These are phyloP conservation scores for Pristionchus entomophagus DNA, from an alignment of 2,888 invertebrate species.

Conservation along the genomic window DNA sequence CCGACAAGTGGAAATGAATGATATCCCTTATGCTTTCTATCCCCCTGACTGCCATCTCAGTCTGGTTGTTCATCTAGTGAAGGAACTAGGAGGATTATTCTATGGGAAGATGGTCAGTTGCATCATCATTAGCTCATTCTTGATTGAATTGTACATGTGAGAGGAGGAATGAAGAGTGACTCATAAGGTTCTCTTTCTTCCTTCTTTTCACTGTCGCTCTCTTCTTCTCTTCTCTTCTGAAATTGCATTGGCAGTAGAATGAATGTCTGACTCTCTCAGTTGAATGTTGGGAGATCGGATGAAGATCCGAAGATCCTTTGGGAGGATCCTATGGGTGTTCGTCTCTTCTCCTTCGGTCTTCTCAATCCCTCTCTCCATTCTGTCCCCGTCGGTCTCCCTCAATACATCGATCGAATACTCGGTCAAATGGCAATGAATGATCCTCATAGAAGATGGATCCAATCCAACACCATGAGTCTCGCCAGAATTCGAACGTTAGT, in stretches of 20 bases:
- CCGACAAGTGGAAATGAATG: neutral
- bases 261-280: neutral
- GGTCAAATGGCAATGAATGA: neutral
- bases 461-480: neutral
- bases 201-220: neutral
- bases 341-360: neutral
- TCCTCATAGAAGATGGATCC: neutral
- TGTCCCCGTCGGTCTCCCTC: neutral
- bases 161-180: neutral
- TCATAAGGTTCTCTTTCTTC: neutral
- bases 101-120: neutral
- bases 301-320: neutral
- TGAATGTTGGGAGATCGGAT: neutral
- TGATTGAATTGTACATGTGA: neutral
- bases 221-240: neutral
- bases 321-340: neutral
- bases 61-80: neutral
- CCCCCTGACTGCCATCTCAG: neutral
- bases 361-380: slow-evolving; percentile 30
- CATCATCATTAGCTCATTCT: neutral
- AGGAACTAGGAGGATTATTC: neutral
- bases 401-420: slow-evolving; percentile 22
- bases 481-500: slow-evolving; percentile 29
- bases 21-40: neutral
- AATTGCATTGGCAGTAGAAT: neutral